Evolutionary conservation across 2,888 invertebrate genomes (phyloP).

Genomic region (Ectobius pallidus): DNA sequence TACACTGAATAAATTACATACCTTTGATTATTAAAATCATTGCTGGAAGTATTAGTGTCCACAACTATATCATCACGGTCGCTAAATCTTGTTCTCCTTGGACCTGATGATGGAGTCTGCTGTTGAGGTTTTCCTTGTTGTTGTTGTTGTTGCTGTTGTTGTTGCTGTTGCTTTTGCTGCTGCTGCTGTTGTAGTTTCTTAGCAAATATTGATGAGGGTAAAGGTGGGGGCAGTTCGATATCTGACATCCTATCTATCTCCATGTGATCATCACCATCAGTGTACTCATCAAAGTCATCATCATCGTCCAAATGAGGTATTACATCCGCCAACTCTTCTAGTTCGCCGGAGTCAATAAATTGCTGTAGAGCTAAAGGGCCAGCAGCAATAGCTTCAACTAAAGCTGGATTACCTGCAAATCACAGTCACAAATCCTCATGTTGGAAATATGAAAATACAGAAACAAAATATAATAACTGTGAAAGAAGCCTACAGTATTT

Average conservation of each 20-base stretch:
- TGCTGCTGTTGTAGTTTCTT: constrained; percentile 51
- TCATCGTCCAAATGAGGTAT: constrained; percentile 70
- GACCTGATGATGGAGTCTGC: constrained; percentile 23
- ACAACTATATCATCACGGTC: constrained; percentile 13
- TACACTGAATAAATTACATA: not conserved
- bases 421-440: too few relatives aligned
- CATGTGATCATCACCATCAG: constrained; percentile 58
- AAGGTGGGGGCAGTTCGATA: constrained; percentile 53
- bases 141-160: not conserved
- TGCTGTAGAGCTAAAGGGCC: constrained; percentile 79
- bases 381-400: constrained; percentile 77
- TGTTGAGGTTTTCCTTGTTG: constrained; percentile 20
- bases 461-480: too few relatives aligned
- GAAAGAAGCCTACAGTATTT: too few relatives aligned
- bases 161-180: constrained; percentile 8
- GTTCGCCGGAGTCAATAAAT: constrained; percentile 78
- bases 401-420: constrained; percentile 53
- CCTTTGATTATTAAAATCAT: not conserved
- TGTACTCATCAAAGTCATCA: constrained; percentile 54
- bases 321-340: constrained; percentile 80
- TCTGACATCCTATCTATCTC: constrained; percentile 50
- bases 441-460: too few relatives aligned
- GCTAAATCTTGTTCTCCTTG: constrained; percentile 37
- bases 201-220: constrained; percentile 55
- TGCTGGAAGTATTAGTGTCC: not conserved